Evolutionary conservation across 2,888 invertebrate species (phyloP).

Genomic region (Lithophane leautieri): DNA sequence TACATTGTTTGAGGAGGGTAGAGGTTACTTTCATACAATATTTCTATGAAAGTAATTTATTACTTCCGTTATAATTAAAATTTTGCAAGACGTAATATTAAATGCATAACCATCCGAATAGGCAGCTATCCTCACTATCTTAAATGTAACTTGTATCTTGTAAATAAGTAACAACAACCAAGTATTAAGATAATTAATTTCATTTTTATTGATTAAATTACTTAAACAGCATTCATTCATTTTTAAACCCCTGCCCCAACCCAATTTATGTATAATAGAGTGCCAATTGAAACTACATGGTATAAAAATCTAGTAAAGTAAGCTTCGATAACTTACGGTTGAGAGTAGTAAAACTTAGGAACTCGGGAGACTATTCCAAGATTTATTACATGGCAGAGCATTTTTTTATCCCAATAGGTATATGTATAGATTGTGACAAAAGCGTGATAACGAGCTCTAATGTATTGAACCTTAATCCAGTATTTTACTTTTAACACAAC

Average conservation of each 20-base stretch:
- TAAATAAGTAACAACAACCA: neutral
- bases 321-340: neutral
- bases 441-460: too few relatives aligned
- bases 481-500: constrained; percentile 6
- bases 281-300: neutral
- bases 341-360: neutral
- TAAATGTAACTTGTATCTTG: neutral
- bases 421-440: neutral
- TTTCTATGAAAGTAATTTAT: neutral
- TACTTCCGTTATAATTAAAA: neutral
- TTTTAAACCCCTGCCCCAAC: neutral
- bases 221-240: too few relatives aligned
- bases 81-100: neutral
- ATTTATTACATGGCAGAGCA: neutral
- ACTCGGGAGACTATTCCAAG: neutral
- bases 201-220: neutral
- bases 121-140: neutral
- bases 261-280: neutral
- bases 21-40: neutral
- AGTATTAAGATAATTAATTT: neutral
- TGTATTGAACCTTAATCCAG: neutral
- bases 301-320: neutral
- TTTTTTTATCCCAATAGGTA: neutral
- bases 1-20: neutral
- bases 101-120: neutral